Base-by-base conservation (phyloP, 1,140 invertebrate genomes). In the Aphaenogaster ashmeadi region DNA sequence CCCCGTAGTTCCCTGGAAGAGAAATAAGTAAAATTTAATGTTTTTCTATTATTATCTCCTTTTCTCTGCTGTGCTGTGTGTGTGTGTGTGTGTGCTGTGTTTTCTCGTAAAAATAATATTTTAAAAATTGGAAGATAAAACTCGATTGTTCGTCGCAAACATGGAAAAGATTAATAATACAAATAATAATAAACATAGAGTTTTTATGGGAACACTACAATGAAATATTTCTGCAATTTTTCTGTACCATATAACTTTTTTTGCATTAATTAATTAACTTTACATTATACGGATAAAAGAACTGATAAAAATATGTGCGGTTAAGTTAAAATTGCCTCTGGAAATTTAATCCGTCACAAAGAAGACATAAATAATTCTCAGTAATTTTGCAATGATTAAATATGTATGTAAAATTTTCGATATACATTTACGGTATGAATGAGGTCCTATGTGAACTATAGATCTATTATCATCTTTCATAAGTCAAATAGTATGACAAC, bases 1-100 rank as follows among this genome's bases (percentile, higher is more conserved):
- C n/a, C 50, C 33, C 56, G 27, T 18, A 72, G 52, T 85, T 78
- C 79, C 54, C 74, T 27, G 92, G 89, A 90, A 93, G 90, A 87
- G 89, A 91, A 80, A 64, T 81, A 71, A 44, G 21, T 72, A 79
- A 80, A 64, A 87, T 60, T 67, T 44, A 50, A 69, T 52, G 33
- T 58, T 9, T 86, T 41, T 54, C 1, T 44, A 15, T 21, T 41
- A 21, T 54, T 58, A 62, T 38, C 15, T 67, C 27, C 3, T 54
- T 62, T 18, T 47, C 71, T 27, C 13, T 60, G 9, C 33, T 36
- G 27, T 2, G 44, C 6, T 58, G n/a, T n/a, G n/a, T n/a, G n/a
- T n/a, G n/a, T n/a, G n/a, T n/a, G n/a, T n/a, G n/a, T n/a, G n/a
- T n/a, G n/a, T n/a, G 6, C 18, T 47, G 21, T 6, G 13, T 50